Conservation (phyloP, 2,888 invertebrate species). For the Phania funesta region DNA sequence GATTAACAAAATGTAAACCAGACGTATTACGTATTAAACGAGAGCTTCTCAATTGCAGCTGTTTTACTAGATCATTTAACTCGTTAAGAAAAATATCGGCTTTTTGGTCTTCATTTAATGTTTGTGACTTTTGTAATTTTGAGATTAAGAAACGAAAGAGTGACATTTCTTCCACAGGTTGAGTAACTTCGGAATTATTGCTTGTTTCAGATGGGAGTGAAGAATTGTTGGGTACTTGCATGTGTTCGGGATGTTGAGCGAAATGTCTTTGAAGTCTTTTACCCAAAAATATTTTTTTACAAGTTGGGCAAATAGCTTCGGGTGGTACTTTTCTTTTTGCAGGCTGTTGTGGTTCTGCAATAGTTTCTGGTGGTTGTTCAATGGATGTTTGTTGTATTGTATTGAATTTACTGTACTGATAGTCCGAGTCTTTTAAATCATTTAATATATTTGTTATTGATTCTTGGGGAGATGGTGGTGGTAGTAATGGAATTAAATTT, state of each 20-base stretch:
- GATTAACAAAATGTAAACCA: slow-evolving; percentile 77
- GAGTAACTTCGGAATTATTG: neutral
- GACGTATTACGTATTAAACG: slow-evolving; percentile 78
- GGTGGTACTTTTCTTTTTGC: slow-evolving; percentile 73
- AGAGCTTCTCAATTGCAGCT: slow-evolving; percentile 77
- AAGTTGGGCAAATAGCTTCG: slow-evolving; percentile 76
- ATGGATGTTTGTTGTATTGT: neutral
- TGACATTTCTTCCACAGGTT: slow-evolving; percentile 69
- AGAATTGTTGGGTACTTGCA: slow-evolving; percentile 60
- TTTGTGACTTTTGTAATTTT: slow-evolving; percentile 74
- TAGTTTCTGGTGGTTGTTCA: neutral
- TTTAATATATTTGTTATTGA: slow-evolving; percentile 71
- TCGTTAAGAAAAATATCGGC: slow-evolving; percentile 78
- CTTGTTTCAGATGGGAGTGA: neutral
- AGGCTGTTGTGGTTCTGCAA: neutral
- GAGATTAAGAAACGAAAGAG: slow-evolving; percentile 76
- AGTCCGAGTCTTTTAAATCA: slow-evolving; percentile 69
- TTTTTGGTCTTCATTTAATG: slow-evolving; percentile 77
- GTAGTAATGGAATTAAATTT: slow-evolving; percentile 1
- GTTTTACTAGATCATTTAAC: slow-evolving; percentile 78
- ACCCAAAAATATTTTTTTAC: slow-evolving; percentile 79
- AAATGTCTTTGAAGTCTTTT: slow-evolving; percentile 77
- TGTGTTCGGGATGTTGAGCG: slow-evolving; percentile 77
- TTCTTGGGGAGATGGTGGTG: slow-evolving; percentile 64
- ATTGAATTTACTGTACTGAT: slow-evolving; percentile 51